phyloP scores from a whole-genome alignment of 2,888 invertebrate species.

The Papilio protenor region DNA sequence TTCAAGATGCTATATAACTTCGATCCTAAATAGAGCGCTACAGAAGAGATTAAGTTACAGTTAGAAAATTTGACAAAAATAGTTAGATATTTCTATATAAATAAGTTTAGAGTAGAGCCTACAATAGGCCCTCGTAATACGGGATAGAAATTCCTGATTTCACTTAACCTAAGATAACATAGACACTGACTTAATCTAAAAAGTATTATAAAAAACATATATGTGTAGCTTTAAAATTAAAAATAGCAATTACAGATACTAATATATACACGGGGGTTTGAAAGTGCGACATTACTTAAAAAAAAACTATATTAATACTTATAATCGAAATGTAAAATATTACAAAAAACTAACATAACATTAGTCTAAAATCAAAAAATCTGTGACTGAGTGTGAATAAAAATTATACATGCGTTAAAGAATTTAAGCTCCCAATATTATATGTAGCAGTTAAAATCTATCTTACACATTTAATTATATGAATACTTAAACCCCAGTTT shows the following conservation, averaged over 20 bases:
- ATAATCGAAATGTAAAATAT: background rate
- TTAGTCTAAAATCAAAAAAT: background rate
- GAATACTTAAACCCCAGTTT: background rate
- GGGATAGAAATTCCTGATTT: constrained; percentile 14
- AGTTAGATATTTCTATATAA: constrained; percentile 18
- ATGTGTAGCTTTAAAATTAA: background rate
- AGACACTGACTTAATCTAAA: background rate
- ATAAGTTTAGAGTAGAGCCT: constrained; percentile 14
- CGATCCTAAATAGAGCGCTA: constrained; percentile 2
- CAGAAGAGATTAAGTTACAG: background rate
- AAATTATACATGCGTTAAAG: background rate
- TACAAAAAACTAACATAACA: background rate
- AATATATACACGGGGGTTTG: background rate
- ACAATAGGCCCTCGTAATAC: constrained; percentile 20
- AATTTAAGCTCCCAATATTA: constrained; percentile 18
- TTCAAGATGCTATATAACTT: constrained; percentile 1
- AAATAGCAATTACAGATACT: background rate
- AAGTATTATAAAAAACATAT: background rate
- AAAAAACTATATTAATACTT: background rate
- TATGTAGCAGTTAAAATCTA: background rate
- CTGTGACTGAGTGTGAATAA: background rate
- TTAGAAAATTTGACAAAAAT: constrained; percentile 24
- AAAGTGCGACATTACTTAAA: constrained; percentile 11
- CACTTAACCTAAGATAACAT: constrained; percentile 14
- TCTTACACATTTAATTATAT: background rate